A percentile compares a stretch with the other conserved stretches of the same genome.
These are phyloP conservation scores for Halcyon smyrnensis DNA, from an alignment of 2,797 vertebrate genomes.

Conservation along the genomic window DNA sequence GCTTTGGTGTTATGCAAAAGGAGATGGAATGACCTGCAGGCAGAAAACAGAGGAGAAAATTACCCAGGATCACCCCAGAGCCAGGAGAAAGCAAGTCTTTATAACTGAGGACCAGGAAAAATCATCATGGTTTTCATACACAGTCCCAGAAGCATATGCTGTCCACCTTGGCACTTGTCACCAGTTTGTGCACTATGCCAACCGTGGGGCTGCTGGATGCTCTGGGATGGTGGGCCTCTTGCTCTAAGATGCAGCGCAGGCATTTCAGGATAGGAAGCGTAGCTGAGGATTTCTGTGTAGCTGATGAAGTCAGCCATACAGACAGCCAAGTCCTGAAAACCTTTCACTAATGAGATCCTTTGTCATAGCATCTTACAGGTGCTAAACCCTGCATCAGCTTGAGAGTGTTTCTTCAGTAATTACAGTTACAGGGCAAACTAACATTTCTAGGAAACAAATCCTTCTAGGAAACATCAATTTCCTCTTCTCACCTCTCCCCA, in stretches of 20 bases:
- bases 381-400: rapidly evolving
- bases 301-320: not conserved
- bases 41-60: not conserved
- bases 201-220: not conserved
- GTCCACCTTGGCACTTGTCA: too few species aligned
- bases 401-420: not conserved
- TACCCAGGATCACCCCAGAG: not conserved
- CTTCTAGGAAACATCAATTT: not conserved
- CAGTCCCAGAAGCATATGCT: not conserved
- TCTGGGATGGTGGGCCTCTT: too few species aligned
- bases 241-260: not conserved
- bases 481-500: not conserved
- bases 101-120: not conserved
- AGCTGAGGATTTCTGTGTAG: not conserved
- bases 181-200: not conserved
- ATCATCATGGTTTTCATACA: not conserved
- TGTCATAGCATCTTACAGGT: not conserved
- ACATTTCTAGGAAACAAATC: not conserved
- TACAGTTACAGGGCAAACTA: not conserved
- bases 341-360: not conserved
- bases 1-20: not conserved
- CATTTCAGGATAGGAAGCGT: not conserved
- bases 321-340: not conserved
- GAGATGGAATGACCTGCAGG: not conserved
- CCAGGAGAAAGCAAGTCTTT: not conserved